Evolutionary conservation across 2,888 invertebrate species (phyloP).

Genomic region (Conomelus anceps): DNA sequence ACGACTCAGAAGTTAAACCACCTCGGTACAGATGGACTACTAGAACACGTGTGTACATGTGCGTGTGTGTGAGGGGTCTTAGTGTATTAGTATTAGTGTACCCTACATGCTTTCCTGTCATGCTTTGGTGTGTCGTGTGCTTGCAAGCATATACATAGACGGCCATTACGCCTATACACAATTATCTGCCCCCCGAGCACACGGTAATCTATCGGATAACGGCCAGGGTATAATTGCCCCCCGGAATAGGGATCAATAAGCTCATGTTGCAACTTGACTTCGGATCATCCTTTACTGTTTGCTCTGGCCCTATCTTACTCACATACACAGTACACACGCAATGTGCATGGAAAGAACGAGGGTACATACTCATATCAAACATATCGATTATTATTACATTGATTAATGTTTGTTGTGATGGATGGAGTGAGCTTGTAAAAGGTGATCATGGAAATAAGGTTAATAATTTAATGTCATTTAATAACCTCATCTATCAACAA

Average conservation of each 20-base stretch:
- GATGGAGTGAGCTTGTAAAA: background rate
- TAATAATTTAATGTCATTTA: no score
- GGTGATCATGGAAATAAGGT: no score
- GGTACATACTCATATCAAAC: background rate
- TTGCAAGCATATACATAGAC: background rate
- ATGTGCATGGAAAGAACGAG: background rate
- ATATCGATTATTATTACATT: background rate
- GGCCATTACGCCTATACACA: background rate
- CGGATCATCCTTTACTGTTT: background rate
- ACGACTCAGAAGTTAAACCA: background rate
- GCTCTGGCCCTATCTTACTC: background rate
- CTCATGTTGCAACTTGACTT: slow-evolving; percentile 1
- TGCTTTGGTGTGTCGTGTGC: background rate
- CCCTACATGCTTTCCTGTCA: background rate
- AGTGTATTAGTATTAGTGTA: background rate
- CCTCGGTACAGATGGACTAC: background rate
- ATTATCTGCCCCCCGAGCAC: background rate
- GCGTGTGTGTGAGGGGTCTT: background rate
- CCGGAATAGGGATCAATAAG: slow-evolving; percentile 1
- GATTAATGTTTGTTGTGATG: background rate
- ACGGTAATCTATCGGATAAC: slow-evolving; percentile 11
- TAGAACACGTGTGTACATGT: background rate
- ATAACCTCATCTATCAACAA: no score
- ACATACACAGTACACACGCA: background rate
- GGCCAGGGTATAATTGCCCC: slow-evolving; percentile 10